A percentile compares a stretch with the other conserved stretches of the same genome.
phyloP scores from a whole-genome alignment of 1,140 invertebrate species.

The Lanistes nyassanus region DNA sequence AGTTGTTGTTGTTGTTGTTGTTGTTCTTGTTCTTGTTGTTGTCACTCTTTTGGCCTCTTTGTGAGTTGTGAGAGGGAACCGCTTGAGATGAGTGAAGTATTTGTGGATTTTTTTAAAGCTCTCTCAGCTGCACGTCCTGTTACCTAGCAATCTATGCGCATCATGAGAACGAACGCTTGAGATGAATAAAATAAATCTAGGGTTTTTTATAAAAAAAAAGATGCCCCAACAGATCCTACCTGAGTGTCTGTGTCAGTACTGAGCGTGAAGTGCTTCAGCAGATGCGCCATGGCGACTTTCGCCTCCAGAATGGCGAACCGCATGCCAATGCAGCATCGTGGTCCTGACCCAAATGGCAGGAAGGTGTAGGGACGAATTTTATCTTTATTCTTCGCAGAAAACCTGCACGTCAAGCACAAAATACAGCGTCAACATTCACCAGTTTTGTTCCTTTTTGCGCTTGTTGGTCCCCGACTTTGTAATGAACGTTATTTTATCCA shows the following conservation, averaged over 20 bases:
- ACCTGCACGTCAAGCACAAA: slow-evolving; percentile 39
- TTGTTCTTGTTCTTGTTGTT: too few species aligned
- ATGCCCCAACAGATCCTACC: slow-evolving; percentile 21
- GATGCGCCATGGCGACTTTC: slow-evolving; percentile 53
- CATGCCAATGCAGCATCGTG: slow-evolving; percentile 64
- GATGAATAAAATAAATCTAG: not conserved
- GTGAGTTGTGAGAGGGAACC: too few species aligned
- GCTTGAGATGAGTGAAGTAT: too few species aligned
- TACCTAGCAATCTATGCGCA: not conserved
- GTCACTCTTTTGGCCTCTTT: too few species aligned
- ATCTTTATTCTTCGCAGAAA: slow-evolving; percentile 43
- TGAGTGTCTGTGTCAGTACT: slow-evolving; percentile 21
- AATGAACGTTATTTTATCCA: too few species aligned
- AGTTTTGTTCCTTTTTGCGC: too few species aligned
- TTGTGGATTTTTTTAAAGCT: not conserved
- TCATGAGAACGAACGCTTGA: not conserved
- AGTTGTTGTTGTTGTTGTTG: too few species aligned
- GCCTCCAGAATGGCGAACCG: slow-evolving; percentile 61
- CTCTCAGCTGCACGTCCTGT: not conserved
- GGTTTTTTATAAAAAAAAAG: not conserved
- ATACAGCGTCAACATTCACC: not conserved
- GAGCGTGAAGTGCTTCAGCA: slow-evolving; percentile 51
- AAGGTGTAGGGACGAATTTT: slow-evolving; percentile 50
- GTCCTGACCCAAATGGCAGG: slow-evolving; percentile 64
- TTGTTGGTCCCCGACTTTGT: too few species aligned